Evolutionary conservation across 2,888 invertebrate genomes (phyloP), one percentile per base, ranked within the genome.

Genomic region (Ommatoiulus sabulosus): DNA sequence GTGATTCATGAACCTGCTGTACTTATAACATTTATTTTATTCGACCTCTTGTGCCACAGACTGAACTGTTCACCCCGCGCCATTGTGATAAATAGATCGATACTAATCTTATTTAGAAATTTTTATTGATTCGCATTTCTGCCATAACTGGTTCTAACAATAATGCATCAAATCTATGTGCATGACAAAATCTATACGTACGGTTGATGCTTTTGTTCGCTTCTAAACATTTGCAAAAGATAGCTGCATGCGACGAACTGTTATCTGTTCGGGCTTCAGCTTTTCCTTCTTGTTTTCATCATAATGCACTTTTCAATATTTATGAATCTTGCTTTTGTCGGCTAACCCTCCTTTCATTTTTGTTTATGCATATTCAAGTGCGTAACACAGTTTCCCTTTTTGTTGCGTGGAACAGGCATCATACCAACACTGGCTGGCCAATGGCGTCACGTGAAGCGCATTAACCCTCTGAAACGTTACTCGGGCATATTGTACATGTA

Each of bases 71-170:
- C 57, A 7, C 57, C 57, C n/a, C 0, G 57, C n/a, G 57, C 7
- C 57, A n/a, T 15, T 57, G n/a, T n/a, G n/a, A 57, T 57, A 57
- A 17, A n/a, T 57, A 57, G n/a, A 57, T 57, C 57, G n/a, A 57
- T 57, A 57, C 57, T 57, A 57, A 57, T 57, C 57, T 57, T 57
- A n/a, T 57, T 57, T 57, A 57, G 57, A 57, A 57, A n/a, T 57
- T 57, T 57, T 57, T 57, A 57, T n/a, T 57, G 57, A 6, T 57
- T n/a, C n/a, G 7, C n/a, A 57, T n/a, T 3, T 17, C 57, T 57
- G 57, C 57, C 57, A 57, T 57, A n/a, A 57, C 3, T 57, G 57
- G n/a, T 57, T 57, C n/a, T 12, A 0, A 57, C 3, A 3, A 57
- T 57, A 57, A 57, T 57, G 57, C 57, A 57, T 57, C 57, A 57